phyloP scores from a whole-genome alignment of 2,888 invertebrate genomes.

The Chydorus sphaericus region DNA sequence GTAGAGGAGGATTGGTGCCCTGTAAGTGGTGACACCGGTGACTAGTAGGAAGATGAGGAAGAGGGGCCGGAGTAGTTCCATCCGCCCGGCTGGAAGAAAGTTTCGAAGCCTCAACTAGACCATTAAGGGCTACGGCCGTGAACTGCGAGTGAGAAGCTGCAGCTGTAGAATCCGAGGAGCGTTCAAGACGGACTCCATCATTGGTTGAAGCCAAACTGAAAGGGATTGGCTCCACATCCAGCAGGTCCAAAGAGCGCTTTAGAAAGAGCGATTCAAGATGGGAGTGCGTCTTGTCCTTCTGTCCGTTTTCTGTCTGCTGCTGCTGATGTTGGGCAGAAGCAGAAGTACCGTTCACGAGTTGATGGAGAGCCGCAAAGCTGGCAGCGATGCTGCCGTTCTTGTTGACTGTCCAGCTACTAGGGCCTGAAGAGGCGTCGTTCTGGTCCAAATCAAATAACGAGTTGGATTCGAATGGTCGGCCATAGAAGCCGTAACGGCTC shows the following conservation, averaged over 20 bases:
- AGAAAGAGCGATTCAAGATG: not conserved
- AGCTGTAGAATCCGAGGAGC: too few species aligned
- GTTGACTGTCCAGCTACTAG: slow-evolving; percentile 41
- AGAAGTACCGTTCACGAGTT: not conserved
- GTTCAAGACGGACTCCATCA: slow-evolving; percentile 55
- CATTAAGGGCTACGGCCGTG: not conserved
- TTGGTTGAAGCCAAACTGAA: slow-evolving; percentile 75
- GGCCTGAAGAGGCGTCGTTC: slow-evolving; percentile 49
- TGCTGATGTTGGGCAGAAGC: too few species aligned
- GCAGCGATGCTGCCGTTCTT: slow-evolving; percentile 32
- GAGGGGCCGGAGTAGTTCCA: not conserved
- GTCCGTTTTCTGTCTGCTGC: too few species aligned
- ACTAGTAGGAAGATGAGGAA: too few species aligned
- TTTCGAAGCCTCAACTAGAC: slow-evolving; percentile 5
- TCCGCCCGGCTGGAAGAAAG: not conserved
- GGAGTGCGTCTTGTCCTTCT: not conserved
- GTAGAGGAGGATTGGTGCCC: slow-evolving; percentile 61
- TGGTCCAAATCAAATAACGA: slow-evolving; percentile 37
- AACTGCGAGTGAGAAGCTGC: slow-evolving; percentile 3
- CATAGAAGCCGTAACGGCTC: slow-evolving; percentile 77
- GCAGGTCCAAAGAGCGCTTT: slow-evolving; percentile 30
- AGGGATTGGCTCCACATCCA: slow-evolving; percentile 81
- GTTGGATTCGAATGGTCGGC: slow-evolving; percentile 72
- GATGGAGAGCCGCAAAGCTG: not conserved
- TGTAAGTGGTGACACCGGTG: slow-evolving; percentile 62